Evolutionary conservation across 2,113 vertebrate species (phyloP).

Genomic region (Butorides virescens): DNA sequence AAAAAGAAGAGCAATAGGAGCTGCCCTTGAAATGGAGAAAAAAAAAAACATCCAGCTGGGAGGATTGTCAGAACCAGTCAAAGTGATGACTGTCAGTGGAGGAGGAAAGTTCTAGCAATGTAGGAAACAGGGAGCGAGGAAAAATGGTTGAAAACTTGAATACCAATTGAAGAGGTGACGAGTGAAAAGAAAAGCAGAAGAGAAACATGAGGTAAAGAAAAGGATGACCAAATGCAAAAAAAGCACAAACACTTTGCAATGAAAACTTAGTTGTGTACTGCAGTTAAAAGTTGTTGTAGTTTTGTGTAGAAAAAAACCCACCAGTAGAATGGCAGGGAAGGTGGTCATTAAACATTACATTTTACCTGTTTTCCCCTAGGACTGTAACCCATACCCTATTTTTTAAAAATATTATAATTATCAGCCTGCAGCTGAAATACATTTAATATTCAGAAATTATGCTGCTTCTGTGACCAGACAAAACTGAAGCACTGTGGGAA

Average conservation of each 20-base stretch:
- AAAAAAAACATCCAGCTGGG: neutral
- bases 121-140: neutral
- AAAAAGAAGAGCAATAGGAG: neutral
- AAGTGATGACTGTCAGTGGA: neutral
- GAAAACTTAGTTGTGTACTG: neutral
- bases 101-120: neutral
- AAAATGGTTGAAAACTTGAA: neutral
- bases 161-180: neutral
- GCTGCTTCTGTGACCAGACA: neutral
- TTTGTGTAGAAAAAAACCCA: accelerated
- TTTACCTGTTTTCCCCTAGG: neutral
- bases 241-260: neutral
- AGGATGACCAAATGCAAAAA: neutral
- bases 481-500: neutral
- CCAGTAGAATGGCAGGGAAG: neutral
- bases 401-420: neutral
- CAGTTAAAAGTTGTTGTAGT: neutral
- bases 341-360: neutral
- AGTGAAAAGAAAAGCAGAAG: neutral
- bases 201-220: neutral
- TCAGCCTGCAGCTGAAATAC: neutral
- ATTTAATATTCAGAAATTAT: neutral
- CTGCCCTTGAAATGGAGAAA: neutral
- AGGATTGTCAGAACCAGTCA: neutral
- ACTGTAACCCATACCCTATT: neutral